These are phyloP conservation scores for Mythimna vitellina DNA, from an alignment of 2,888 invertebrate species.

Conservation along the genomic window DNA sequence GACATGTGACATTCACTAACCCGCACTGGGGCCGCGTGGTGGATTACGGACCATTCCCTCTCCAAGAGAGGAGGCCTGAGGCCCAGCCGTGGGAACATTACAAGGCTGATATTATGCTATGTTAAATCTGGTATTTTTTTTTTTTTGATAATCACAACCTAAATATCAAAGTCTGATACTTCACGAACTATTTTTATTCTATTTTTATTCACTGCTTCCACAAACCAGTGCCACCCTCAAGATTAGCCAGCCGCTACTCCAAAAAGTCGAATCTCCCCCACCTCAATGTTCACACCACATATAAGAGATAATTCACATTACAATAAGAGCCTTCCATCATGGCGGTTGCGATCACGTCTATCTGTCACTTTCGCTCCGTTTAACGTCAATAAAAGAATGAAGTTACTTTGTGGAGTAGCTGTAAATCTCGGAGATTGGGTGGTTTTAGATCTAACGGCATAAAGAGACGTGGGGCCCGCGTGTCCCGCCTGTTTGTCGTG, in stretches of 20 bases:
- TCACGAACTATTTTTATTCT: neutral
- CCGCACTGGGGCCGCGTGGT: no score
- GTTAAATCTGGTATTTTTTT: no score
- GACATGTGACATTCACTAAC: no score
- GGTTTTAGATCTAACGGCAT: slow-evolving; percentile 36
- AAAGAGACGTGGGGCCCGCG: no score
- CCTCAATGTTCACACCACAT: slow-evolving; percentile 49
- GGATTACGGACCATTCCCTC: no score
- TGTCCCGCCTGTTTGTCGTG: no score
- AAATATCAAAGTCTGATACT: neutral
- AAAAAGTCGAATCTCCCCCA: slow-evolving; percentile 30
- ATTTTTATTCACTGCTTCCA: neutral
- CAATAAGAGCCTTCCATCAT: slow-evolving; percentile 54
- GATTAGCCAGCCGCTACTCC: slow-evolving; percentile 7
- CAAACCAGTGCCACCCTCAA: slow-evolving; percentile 27
- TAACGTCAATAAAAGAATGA: slow-evolving; percentile 78
- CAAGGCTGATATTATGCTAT: no score
- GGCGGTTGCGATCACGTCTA: slow-evolving; percentile 67
- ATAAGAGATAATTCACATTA: slow-evolving; percentile 54
- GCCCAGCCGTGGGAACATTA: no score
- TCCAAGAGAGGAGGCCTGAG: no score
- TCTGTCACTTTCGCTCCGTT: slow-evolving; percentile 78
- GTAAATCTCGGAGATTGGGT: slow-evolving; percentile 67
- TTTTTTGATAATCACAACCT: no score
- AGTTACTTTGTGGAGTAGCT: slow-evolving; percentile 71